Percentiles rank a stretch among this genome's conserved stretches.
phyloP scores from a whole-genome alignment of 2,113 vertebrate genomes.

The rat (Rattus norvegicus) region GRCr8 NC_086023.1:74592001-74592500 shows the following conservation, averaged over 20 bases:
- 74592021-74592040: not conserved
- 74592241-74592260: slow-evolving; percentile 39
- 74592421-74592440: not conserved
- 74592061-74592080: not conserved
- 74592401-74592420: not conserved
- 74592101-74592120: not conserved
- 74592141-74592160: not conserved
- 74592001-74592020: not conserved
- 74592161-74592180: slow-evolving; percentile 8
- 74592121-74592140: not conserved
- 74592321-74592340: not conserved
- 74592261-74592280: slow-evolving; percentile 29
- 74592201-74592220: not conserved
- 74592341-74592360: not conserved
- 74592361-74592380: not conserved
- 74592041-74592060: not conserved
- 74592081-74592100: not conserved
- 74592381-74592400: not conserved
- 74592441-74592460: too few species aligned
- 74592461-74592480: not conserved
- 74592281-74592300: not conserved
- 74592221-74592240: not conserved
- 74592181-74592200: not conserved
- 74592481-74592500: not conserved
- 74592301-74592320: not conserved